Evolutionary conservation across 92 coral and sea anemone species (phyloP).

Genomic region (Epizoanthus rinbou): DNA sequence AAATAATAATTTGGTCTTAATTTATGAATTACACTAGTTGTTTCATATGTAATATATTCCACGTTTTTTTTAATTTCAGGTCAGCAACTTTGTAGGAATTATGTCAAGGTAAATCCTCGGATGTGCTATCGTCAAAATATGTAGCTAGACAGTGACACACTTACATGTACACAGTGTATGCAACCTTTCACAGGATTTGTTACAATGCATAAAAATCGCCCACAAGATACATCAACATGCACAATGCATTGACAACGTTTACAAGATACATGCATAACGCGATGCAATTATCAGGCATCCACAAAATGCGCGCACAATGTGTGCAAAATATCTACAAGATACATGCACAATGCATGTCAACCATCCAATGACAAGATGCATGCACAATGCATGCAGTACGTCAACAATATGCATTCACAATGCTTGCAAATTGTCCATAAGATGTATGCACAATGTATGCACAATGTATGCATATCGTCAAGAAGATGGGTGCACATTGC

Average conservation of each 20-base stretch:
- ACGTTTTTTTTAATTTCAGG: conserved; percentile 40
- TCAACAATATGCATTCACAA: neutral
- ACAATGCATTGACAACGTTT: no score
- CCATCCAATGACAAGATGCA: neutral
- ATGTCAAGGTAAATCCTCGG: conserved; percentile 67
- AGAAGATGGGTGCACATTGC: neutral
- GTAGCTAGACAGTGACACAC: no score
- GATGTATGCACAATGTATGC: neutral
- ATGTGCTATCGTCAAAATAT: neutral
- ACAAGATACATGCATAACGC: neutral
- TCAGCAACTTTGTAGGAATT: conserved; percentile 82
- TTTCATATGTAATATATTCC: neutral
- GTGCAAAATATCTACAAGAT: no score
- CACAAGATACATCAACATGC: no score
- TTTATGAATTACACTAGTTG: neutral
- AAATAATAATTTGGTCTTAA: no score
- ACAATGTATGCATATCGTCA: neutral
- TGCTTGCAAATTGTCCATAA: neutral
- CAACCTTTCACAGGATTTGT: no score
- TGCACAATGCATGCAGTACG: no score
- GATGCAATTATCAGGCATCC: neutral
- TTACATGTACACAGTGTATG: no score
- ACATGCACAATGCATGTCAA: neutral
- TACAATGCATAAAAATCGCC: no score
- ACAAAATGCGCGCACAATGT: no score